Conservation (phyloP, 2,113 vertebrate genomes). For the Stegastes partitus region DNA sequence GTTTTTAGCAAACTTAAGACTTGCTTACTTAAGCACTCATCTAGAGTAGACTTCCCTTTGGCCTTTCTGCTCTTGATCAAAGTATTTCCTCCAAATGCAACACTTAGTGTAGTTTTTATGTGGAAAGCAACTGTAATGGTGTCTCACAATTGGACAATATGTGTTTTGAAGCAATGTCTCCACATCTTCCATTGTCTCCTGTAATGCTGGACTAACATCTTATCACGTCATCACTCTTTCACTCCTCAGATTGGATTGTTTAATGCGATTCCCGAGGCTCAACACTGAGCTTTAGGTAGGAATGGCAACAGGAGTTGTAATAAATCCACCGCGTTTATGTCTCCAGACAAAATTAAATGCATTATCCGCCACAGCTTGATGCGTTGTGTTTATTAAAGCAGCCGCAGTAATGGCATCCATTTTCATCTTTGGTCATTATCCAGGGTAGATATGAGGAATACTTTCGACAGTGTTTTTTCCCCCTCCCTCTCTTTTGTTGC, state of each 20-base stretch:
- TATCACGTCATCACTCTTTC: constrained; percentile 42
- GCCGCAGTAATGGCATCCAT: constrained; percentile 30
- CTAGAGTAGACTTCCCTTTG: background rate
- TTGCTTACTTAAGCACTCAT: constrained; percentile 5
- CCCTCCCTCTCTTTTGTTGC: background rate
- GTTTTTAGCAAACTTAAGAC: constrained; percentile 18
- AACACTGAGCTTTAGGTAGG: constrained; percentile 4
- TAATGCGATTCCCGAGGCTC: constrained; percentile 28
- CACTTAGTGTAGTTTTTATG: background rate
- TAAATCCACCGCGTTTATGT: constrained; percentile 23
- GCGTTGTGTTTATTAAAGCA: constrained; percentile 40
- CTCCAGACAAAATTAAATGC: constrained; percentile 13
- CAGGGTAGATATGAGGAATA: constrained; percentile 22
- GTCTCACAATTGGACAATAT: constrained; percentile 21
- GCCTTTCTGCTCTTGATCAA: constrained; percentile 13
- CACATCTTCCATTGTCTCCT: constrained; percentile 16
- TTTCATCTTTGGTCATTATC: constrained; percentile 52
- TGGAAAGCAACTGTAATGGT: constrained; percentile 2
- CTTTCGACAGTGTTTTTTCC: background rate
- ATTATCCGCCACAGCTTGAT: constrained; percentile 33
- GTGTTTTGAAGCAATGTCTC: constrained; percentile 21
- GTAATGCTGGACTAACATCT: constrained; percentile 42
- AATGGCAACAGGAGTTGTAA: constrained; percentile 26
- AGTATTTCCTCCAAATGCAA: constrained; percentile 6
- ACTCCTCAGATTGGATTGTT: constrained; percentile 33